Base-by-base conservation (phyloP, 2,888 invertebrate genomes). In the Lycia hirtaria region DNA sequence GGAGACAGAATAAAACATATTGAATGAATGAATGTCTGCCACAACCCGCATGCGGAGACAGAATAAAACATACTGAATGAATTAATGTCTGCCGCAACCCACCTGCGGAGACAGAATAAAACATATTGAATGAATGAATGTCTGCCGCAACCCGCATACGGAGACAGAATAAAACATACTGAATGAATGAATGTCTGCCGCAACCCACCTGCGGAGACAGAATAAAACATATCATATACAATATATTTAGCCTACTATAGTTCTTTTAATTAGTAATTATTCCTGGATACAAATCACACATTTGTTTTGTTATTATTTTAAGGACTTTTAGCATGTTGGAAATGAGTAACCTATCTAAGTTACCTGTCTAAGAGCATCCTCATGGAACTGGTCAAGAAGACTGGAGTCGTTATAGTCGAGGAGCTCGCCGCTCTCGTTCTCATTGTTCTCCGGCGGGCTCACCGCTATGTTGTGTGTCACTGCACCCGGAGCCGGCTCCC, bases 361-460 rank as follows among this genome's bases (percentile, higher is more conserved):
- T 56, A 94, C 94, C 93, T 94, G 95, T 72, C 94, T 93, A 10
- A 96, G 88, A 1, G 96, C 96, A 73, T 96, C 96, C 67, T 96
- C 95, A 72, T 96, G 96, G 80, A 96, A 96, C 80, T 96, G 95
- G 43, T 95, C 95, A 17, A 96, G 86, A 1, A 94, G 90, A 20
- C 93, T 93, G 3, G 93, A 91, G 64, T 94, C 94, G 15, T 93
- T 93, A 54, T 93, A 93, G 77, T 94, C 93, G 37, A 94, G 85
- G 38, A 94, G 86, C 61, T 94, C 94, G 7, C 88, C 91, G 41
- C 81, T 85, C 61, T 93, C 92, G 53, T 81, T 83, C 56, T 87
- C 85, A 4, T 65, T 65, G 60, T 78, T 69, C 9, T 87, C 88
- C 0, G 85, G 85, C 22, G 84, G 83, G 33, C 76, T 80, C 24